Conservation (phyloP, 1,140 invertebrate genomes). For the Bursaphelenchus mucronatus region DNA sequence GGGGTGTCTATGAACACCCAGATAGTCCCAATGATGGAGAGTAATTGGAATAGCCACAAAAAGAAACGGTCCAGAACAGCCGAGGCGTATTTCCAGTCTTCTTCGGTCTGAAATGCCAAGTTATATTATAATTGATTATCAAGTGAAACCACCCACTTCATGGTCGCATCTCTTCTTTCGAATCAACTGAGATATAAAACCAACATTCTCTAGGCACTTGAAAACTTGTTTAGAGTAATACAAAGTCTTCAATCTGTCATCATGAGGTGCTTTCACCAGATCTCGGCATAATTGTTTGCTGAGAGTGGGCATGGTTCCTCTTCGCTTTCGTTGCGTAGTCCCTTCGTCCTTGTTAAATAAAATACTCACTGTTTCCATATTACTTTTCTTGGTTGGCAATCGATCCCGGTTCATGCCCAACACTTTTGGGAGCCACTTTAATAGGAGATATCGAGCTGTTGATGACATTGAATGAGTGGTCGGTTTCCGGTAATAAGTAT, state of each 20-base stretch:
- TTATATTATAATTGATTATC: neutral
- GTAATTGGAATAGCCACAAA: constrained; percentile 88
- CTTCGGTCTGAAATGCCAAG: constrained; percentile 17
- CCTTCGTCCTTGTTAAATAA: neutral
- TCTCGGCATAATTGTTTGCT: constrained; percentile 16
- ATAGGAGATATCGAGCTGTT: constrained; percentile 81
- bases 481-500: constrained; percentile 90
- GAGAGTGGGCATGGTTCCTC: too few species aligned
- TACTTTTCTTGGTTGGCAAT: constrained; percentile 39
- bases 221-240: constrained; percentile 54
- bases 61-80: constrained; percentile 68
- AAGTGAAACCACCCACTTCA: constrained; percentile 50
- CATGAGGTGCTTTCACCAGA: constrained; percentile 35
- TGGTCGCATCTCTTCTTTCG: constrained; percentile 49
- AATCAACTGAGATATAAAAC: constrained; percentile 50
- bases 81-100: constrained; percentile 93
- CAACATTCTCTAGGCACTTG: constrained; percentile 52
- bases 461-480: constrained; percentile 87
- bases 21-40: constrained; percentile 67
- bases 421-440: constrained; percentile 75
- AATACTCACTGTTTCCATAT: constrained; percentile 24
- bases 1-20: constrained; percentile 88
- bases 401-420: constrained; percentile 61
- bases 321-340: too few species aligned
- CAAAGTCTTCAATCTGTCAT: constrained; percentile 49